Evolutionary conservation across 1,140 invertebrate species (phyloP).

Genomic region (Littorina saxatilis): DNA sequence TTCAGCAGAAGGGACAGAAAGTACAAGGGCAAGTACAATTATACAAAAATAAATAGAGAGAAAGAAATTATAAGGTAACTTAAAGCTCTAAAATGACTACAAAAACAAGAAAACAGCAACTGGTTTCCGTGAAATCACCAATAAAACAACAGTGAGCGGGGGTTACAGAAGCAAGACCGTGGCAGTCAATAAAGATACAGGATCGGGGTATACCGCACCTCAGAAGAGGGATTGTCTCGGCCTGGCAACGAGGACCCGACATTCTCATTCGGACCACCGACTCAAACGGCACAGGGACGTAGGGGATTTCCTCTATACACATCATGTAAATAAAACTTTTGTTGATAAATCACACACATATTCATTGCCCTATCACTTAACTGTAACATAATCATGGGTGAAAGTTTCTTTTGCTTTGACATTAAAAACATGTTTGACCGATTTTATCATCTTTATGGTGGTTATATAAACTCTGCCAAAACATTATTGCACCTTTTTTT

Average conservation of each 20-base stretch:
- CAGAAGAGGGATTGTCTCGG: conserved; percentile 64
- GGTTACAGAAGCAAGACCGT: conserved; percentile 17
- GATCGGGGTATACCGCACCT: conserved; percentile 55
- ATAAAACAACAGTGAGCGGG: conserved; percentile 31
- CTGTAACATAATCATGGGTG: too few relatives aligned
- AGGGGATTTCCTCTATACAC: conserved; percentile 69
- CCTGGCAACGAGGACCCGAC: conserved; percentile 62
- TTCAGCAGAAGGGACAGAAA: too few relatives aligned
- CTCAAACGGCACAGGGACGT: conserved; percentile 68
- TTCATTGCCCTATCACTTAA: too few relatives aligned
- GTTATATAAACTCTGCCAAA: too few relatives aligned
- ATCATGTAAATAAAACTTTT: conserved; percentile 42
- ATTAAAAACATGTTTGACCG: too few relatives aligned
- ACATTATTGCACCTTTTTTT: too few relatives aligned
- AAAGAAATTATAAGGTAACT: neutral
- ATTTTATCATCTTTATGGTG: too few relatives aligned
- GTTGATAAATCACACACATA: too few relatives aligned
- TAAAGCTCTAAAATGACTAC: neutral
- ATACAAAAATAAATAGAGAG: conserved; percentile 21
- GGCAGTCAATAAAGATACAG: conserved; percentile 19
- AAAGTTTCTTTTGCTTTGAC: too few relatives aligned
- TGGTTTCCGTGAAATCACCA: neutral
- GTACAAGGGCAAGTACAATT: too few relatives aligned
- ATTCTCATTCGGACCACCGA: conserved; percentile 69
- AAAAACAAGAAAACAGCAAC: neutral